Conservation (phyloP, 2,888 invertebrate species). For the Acleris sparsana region DNA sequence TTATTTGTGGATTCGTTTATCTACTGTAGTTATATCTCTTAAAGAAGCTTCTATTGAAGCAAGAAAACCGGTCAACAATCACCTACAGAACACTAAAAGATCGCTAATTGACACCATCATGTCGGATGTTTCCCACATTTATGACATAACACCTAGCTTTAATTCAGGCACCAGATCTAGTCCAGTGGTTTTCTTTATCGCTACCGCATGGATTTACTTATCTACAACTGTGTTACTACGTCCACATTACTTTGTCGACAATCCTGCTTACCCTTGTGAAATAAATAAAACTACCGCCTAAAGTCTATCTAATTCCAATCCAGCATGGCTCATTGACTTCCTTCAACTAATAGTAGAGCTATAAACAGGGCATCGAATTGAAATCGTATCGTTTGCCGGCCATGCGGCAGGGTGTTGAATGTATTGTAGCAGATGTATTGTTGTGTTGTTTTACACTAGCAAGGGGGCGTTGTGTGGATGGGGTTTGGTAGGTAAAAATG, state of each 20-base stretch:
- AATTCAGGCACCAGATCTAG: no score
- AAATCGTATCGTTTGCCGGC: constrained; percentile 44
- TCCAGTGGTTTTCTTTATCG: no score
- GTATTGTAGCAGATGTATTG: constrained; percentile 78
- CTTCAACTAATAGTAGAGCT: constrained; percentile 47
- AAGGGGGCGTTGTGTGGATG: constrained; percentile 52
- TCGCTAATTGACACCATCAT: no score
- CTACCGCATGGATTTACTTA: no score
- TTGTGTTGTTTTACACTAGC: constrained; percentile 75
- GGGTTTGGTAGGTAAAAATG: constrained; percentile 7
- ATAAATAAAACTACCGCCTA: not conserved
- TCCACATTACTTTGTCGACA: not conserved
- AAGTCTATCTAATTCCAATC: constrained; percentile 32
- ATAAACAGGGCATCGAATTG: constrained; percentile 67
- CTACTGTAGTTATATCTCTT: not conserved
- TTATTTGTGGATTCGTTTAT: not conserved
- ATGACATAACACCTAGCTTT: no score
- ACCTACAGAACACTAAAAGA: no score
- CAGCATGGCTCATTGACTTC: constrained; percentile 55
- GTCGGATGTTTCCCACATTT: no score
- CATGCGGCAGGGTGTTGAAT: constrained; percentile 75
- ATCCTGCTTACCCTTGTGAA: not conserved
- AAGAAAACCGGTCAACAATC: no score
- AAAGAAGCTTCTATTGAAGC: not conserved
- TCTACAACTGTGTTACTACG: no score